These are phyloP conservation scores for Galleria mellonella DNA, from an alignment of 1,140 invertebrate genomes.

Conservation along the genomic window DNA sequence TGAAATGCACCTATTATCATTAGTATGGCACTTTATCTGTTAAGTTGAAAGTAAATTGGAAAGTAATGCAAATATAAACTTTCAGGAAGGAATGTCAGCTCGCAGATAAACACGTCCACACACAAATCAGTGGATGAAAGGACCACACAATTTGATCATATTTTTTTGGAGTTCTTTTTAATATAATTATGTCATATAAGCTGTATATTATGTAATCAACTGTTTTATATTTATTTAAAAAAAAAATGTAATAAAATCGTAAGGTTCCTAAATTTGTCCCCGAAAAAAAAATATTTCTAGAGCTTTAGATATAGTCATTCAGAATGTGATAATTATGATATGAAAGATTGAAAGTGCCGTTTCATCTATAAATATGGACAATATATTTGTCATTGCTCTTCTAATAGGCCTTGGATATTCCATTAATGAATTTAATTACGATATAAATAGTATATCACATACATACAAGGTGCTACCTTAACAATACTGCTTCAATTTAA, in stretches of 20 bases:
- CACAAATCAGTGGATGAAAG: constrained; percentile 10
- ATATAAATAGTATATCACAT: not conserved
- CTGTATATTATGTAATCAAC: no score
- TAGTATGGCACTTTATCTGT: no score
- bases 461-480: constrained; percentile 4
- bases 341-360: constrained; percentile 31
- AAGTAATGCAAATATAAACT: constrained; percentile 11
- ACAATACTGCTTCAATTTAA: constrained; percentile 4
- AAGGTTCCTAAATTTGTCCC: not conserved
- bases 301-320: constrained; percentile 7
- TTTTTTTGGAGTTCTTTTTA: no score
- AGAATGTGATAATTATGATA: constrained; percentile 28
- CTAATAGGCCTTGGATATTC: constrained; percentile 1
- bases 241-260: not conserved
- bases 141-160: not conserved
- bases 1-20: no score
- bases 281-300: not conserved
- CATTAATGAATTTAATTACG: no score
- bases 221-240: no score
- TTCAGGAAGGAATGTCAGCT: constrained; percentile 38
- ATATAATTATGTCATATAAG: no score
- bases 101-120: constrained; percentile 22
- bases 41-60: no score
- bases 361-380: constrained; percentile 11
- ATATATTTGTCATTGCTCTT: not conserved